Conservation (phyloP, 2,113 vertebrate species). For the Amblyopsis rosae region DNA sequence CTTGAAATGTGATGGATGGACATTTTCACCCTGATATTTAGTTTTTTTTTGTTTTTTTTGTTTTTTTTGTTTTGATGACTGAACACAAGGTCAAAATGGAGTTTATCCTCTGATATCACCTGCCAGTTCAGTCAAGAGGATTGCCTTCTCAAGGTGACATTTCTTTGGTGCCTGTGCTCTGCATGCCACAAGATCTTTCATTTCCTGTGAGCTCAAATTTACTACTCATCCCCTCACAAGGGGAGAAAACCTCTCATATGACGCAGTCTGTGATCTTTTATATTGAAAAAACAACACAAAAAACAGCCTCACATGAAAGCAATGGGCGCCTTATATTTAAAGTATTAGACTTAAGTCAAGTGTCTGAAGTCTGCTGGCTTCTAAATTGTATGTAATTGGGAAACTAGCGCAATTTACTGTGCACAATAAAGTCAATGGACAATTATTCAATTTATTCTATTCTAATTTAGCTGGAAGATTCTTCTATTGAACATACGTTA, state of each 20-base stretch:
- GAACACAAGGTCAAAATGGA: slow-evolving; percentile 69
- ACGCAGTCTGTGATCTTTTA: slow-evolving; percentile 57
- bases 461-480: slow-evolving; percentile 31
- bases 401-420: neutral
- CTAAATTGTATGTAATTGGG: slow-evolving; percentile 14
- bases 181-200: slow-evolving; percentile 59
- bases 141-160: slow-evolving; percentile 73
- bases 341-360: slow-evolving; percentile 21
- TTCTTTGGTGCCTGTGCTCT: slow-evolving; percentile 63
- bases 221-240: slow-evolving; percentile 70
- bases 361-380: slow-evolving; percentile 10
- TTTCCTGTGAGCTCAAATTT: slow-evolving; percentile 68
- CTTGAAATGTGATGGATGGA: slow-evolving; percentile 53
- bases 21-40: slow-evolving; percentile 4
- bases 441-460: slow-evolving; percentile 3
- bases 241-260: slow-evolving; percentile 68
- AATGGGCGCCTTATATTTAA: slow-evolving; percentile 33
- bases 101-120: slow-evolving; percentile 76
- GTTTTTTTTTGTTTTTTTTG: slow-evolving; percentile 24
- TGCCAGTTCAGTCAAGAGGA: slow-evolving; percentile 70
- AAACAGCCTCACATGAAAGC: slow-evolving; percentile 43
- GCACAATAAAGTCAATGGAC: slow-evolving; percentile 15
- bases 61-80: slow-evolving; percentile 65
- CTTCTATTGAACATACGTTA: slow-evolving; percentile 17
- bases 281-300: slow-evolving; percentile 6